A percentile compares a stretch with the other conserved stretches of the same genome.
Conservation (phyloP, 2,888 invertebrate genomes). For the Pseudococcus viburni region DNA sequence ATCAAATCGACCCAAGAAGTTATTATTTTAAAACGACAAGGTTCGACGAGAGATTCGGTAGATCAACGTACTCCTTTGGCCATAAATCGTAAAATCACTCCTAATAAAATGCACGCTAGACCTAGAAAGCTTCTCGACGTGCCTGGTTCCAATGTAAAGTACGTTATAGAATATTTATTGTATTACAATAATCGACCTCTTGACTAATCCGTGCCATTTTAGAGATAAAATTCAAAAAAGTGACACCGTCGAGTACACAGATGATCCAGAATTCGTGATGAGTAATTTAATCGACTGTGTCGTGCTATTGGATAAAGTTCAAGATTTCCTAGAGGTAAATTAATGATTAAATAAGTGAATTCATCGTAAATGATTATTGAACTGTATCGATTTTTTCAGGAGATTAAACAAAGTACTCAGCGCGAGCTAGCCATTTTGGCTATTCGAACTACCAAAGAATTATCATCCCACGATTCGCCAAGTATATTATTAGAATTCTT, state of each 20-base stretch:
- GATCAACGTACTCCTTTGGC: slow-evolving; percentile 52
- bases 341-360: neutral
- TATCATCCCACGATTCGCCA: slow-evolving; percentile 59
- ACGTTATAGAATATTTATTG: neutral
- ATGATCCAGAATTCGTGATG: slow-evolving; percentile 61
- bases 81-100: slow-evolving; percentile 45
- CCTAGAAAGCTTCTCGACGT: slow-evolving; percentile 40
- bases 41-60: slow-evolving; percentile 57
- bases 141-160: slow-evolving; percentile 52
- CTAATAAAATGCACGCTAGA: neutral
- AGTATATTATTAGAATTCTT: slow-evolving; percentile 61
- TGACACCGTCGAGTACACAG: slow-evolving; percentile 52
- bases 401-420: slow-evolving; percentile 60
- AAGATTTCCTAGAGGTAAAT: slow-evolving; percentile 55
- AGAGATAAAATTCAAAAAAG: slow-evolving; percentile 55
- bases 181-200: too few relatives aligned
- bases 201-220: neutral
- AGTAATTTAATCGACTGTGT: slow-evolving; percentile 63
- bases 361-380: neutral
- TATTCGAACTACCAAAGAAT: slow-evolving; percentile 59
- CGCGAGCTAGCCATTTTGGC: slow-evolving; percentile 51
- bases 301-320: slow-evolving; percentile 51
- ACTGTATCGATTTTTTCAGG: neutral
- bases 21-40: slow-evolving; percentile 58
- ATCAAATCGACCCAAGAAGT: slow-evolving; percentile 60